Conservation (phyloP, 2,888 invertebrate species). For the Eumacrocentrus americanus region DNA sequence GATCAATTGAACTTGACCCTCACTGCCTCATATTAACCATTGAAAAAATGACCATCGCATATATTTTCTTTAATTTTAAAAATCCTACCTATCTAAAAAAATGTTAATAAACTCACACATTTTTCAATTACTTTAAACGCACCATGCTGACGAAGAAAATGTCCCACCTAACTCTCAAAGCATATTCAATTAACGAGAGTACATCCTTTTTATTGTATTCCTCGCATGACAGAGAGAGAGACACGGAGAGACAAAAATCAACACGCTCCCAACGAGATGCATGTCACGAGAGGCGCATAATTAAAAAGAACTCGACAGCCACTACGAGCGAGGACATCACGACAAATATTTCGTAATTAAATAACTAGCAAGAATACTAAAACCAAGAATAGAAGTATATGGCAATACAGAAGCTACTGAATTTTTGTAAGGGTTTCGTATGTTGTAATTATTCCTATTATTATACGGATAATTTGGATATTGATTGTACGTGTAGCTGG, state of each 20-base stretch:
- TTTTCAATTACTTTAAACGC: background rate
- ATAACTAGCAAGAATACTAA: slow-evolving; percentile 31
- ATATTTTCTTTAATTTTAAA: too few species aligned
- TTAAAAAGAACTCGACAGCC: background rate
- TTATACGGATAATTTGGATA: slow-evolving; percentile 45
- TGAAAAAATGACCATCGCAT: slow-evolving; percentile 12
- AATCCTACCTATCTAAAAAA: too few species aligned
- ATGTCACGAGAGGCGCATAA: slow-evolving; percentile 30
- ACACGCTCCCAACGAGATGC: background rate
- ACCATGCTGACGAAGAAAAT: background rate
- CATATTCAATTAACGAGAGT: background rate
- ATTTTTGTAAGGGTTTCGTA: slow-evolving; percentile 38
- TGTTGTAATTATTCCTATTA: slow-evolving; percentile 42
- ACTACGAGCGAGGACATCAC: slow-evolving; percentile 30
- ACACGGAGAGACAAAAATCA: background rate
- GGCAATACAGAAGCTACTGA: slow-evolving; percentile 25
- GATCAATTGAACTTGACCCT: slow-evolving; percentile 24
- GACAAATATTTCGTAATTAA: slow-evolving; percentile 30
- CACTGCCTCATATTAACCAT: slow-evolving; percentile 30
- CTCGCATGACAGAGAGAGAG: background rate
- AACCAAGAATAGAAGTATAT: slow-evolving; percentile 29
- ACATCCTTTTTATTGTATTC: background rate
- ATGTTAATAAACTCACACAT: background rate
- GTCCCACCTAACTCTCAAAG: background rate
- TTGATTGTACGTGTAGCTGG: slow-evolving; percentile 22